Percentiles rank a stretch among this genome's conserved stretches.
Evolutionary conservation across 2,888 invertebrate genomes (phyloP).

Genomic region (Odontocolon sp.): DNA sequence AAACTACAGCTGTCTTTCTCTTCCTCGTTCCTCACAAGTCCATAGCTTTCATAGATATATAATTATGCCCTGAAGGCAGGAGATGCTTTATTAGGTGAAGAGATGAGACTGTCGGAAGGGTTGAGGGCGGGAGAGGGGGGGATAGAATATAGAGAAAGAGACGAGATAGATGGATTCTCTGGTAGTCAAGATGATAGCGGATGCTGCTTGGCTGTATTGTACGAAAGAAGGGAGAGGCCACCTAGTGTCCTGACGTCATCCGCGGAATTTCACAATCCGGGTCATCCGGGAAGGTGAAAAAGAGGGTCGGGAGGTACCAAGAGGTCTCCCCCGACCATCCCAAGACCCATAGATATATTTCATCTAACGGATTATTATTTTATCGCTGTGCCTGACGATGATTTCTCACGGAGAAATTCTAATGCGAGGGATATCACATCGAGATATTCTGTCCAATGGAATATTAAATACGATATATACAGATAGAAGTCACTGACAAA

Average conservation of each 20-base stretch:
- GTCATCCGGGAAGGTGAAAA: slow-evolving; percentile 27
- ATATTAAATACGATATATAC: background rate
- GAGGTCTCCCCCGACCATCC: background rate
- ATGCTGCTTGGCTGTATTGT: too few species aligned
- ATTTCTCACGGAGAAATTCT: slow-evolving; percentile 22
- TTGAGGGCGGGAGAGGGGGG: background rate
- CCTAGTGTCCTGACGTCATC: slow-evolving; percentile 2
- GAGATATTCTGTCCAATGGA: too few species aligned
- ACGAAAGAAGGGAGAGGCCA: too few species aligned
- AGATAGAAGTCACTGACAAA: slow-evolving; percentile 1
- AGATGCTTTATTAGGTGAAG: slow-evolving; percentile 59
- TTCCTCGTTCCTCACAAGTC: background rate
- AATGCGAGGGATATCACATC: background rate
- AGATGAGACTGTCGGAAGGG: slow-evolving; percentile 21
- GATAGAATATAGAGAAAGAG: background rate
- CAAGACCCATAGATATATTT: background rate
- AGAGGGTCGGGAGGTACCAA: slow-evolving; percentile 3
- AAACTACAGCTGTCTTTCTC: slow-evolving; percentile 6
- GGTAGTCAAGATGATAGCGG: slow-evolving; percentile 1
- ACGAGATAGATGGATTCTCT: background rate
- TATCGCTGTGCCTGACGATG: background rate
- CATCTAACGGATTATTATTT: slow-evolving; percentile 28
- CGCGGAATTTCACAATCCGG: slow-evolving; percentile 43
- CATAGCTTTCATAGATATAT: slow-evolving; percentile 39
- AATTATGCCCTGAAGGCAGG: slow-evolving; percentile 52